phyloP scores from a whole-genome alignment of 2,888 invertebrate genomes.

The Isotomurus palustris region DNA sequence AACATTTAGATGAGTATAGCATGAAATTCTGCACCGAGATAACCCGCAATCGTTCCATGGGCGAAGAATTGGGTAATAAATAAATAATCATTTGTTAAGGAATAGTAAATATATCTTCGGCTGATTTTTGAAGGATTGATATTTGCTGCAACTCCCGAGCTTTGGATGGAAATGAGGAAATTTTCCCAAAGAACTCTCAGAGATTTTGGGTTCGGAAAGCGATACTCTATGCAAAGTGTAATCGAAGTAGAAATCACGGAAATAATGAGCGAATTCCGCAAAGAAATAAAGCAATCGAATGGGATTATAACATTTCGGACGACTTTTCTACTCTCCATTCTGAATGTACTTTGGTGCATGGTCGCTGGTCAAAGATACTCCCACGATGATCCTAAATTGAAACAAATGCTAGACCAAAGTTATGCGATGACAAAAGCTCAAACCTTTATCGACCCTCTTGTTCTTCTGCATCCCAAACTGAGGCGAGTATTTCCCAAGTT shows the following conservation, averaged over 20 bases:
- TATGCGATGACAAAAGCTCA: conserved; percentile 22
- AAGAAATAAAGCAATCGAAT: not conserved
- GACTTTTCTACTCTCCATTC: conserved; percentile 29
- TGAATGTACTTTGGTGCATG: conserved; percentile 37
- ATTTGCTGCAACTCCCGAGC: not conserved
- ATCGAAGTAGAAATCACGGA: conserved; percentile 19
- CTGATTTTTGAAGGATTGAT: not conserved
- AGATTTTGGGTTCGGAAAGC: conserved; percentile 3
- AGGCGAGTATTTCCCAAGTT: not conserved
- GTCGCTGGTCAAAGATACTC: conserved; percentile 29
- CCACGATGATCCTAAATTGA: conserved; percentile 25
- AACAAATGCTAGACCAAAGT: conserved; percentile 19
- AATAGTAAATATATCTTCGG: no score
- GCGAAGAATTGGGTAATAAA: no score
- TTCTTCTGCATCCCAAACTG: conserved; percentile 11
- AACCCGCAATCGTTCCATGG: no score
- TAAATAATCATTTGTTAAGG: no score
- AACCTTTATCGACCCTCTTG: conserved; percentile 23
- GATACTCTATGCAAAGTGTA: conserved; percentile 31
- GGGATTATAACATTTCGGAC: conserved; percentile 22
- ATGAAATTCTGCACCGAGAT: no score
- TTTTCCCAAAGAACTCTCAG: conserved; percentile 26
- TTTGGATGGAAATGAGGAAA: conserved; percentile 29
- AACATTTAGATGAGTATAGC: no score
- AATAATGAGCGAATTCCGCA: conserved; percentile 16